Evolutionary conservation across 1,140 invertebrate species (phyloP), one percentile per base, ranked within the genome.

Genomic region (Steinernema feltiae): DNA sequence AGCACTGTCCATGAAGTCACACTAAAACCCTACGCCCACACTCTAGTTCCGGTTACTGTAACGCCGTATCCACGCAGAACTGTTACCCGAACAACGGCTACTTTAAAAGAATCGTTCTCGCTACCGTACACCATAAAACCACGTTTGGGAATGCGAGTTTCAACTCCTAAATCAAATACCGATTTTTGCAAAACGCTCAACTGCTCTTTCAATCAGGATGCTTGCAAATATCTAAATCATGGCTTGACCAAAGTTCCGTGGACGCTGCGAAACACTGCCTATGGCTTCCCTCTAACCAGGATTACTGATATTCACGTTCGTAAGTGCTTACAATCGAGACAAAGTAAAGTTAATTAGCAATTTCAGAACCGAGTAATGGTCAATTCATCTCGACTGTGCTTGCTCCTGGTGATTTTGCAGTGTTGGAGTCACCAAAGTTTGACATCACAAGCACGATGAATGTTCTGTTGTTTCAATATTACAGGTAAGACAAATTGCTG

Each of bases 131-230:
- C 31, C 27, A 75, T 31, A 2, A 76, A 72, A 32, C 72, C 31
- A 3, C 1, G 75, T 15, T 21, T 41, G 30, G 32, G 71, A 27
- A 27, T 77, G 30, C 48, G 30, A n/a, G 32, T 74, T 15, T 48
- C 75, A 17, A 76, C 71, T 21, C 46, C 80, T 18, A 77, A 82
- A 31, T 46, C 70, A 3, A 35, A 69, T 1, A 73, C 77, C 12
- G 81, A 84, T 71, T 84, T 85, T 70, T 84, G 83, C 70, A 77
- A 83, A 70, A 31, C 86, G 29, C 69, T 84, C 3, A 84, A 84
- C 73, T 84, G 83, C 69, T 79, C 82, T 41, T 84, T 84, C 69
- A 87, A 84, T 70, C 82, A 86, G n/a, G 86, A 85, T 71, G 83
- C 83, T 15, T 84, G 83, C 74, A 81, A 86, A 53, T 84, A 84